These are phyloP conservation scores for Nomia melanderi DNA, from an alignment of 1,140 invertebrate genomes.

Conservation along the genomic window DNA sequence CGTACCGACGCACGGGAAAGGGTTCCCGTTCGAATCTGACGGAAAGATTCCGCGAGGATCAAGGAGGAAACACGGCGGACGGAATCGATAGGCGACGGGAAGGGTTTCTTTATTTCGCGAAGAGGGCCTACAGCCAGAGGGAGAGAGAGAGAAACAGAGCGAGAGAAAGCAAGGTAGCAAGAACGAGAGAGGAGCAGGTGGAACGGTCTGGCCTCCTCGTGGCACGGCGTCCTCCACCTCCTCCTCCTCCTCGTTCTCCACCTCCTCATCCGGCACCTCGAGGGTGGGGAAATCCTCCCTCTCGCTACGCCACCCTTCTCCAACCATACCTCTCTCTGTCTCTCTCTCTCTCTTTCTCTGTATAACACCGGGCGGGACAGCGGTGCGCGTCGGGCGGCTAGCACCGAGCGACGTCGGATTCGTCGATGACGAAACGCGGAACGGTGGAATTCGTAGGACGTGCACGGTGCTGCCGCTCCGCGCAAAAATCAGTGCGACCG, in stretches of 20 bases:
- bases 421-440: constrained; percentile 65
- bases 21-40: constrained; percentile 5
- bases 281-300: constrained; percentile 33
- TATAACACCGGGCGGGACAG: too few species aligned
- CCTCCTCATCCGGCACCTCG: too few species aligned
- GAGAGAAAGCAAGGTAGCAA: too few species aligned
- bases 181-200: neutral
- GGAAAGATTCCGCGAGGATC: constrained; percentile 27
- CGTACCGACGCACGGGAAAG: neutral
- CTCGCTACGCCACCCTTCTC: too few species aligned
- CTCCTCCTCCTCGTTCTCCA: too few species aligned
- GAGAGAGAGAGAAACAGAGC: too few species aligned
- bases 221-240: constrained; percentile 8
- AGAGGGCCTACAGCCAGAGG: neutral
- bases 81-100: constrained; percentile 35
- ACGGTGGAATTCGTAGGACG: constrained; percentile 61
- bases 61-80: constrained; percentile 18
- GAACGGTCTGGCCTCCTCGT: constrained; percentile 36
- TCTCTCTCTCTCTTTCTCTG: too few species aligned
- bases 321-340: too few species aligned
- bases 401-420: constrained; percentile 28
- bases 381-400: neutral
- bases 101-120: constrained; percentile 28
- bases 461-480: constrained; percentile 46
- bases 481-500: constrained; percentile 61